These are phyloP conservation scores for Siderastrea siderea DNA, from an alignment of 92 coral and sea anemone genomes.

Conservation along the genomic window DNA sequence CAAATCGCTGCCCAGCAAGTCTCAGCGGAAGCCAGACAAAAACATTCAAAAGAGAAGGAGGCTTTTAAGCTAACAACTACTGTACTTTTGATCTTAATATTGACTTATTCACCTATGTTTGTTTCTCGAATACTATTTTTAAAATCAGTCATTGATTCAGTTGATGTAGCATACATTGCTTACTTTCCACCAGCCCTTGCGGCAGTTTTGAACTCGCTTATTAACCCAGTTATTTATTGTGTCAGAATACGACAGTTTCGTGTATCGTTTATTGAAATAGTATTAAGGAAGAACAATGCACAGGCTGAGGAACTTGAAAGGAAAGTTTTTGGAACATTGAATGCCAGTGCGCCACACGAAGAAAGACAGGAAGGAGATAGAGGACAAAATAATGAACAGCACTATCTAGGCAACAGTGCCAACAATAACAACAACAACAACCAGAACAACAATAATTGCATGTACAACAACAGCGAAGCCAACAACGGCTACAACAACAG, in stretches of 20 bases:
- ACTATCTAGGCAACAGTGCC: neutral
- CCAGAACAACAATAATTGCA: neutral
- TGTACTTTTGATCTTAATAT: neutral
- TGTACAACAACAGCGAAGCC: neutral
- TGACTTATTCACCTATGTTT: neutral
- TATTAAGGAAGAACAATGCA: neutral
- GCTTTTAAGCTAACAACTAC: slow-evolving; percentile 10
- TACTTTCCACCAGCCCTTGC: neutral
- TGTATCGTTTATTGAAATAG: slow-evolving; percentile 9
- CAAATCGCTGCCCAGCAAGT: neutral
- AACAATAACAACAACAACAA: neutral
- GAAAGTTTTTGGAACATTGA: neutral
- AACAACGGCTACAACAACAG: too few relatives aligned
- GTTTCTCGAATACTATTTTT: neutral
- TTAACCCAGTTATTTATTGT: slow-evolving; percentile 7
- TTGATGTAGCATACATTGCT: neutral
- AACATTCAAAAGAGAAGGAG: slow-evolving; percentile 1
- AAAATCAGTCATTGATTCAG: neutral
- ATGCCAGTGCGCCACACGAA: neutral
- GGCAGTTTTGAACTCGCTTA: neutral
- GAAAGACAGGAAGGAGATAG: neutral
- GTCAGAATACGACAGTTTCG: slow-evolving; percentile 2
- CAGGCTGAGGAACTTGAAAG: neutral
- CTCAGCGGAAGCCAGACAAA: neutral
- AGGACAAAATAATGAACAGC: neutral